Conservation (phyloP, 2,797 vertebrate species). For the Sebastes oblongus region DNA sequence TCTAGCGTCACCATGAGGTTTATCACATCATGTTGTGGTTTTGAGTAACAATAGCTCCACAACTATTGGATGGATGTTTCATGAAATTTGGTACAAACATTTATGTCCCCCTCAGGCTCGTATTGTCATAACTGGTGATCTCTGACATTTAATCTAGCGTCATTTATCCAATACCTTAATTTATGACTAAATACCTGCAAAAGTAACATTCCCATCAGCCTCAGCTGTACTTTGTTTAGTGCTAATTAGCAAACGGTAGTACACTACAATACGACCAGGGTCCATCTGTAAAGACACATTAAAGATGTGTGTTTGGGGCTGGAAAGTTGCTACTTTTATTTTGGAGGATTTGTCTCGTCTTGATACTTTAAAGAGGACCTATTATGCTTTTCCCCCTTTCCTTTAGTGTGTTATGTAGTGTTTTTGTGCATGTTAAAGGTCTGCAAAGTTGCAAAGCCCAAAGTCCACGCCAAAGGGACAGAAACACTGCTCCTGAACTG, state of each 20-base stretch:
- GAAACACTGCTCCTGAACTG: too few species aligned
- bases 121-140: not conserved
- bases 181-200: not conserved
- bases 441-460: rapidly evolving
- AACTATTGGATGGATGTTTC: not conserved
- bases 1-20: too few species aligned
- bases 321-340: not conserved
- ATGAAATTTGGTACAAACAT: not conserved
- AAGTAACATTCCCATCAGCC: not conserved
- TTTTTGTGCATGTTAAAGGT: too few species aligned
- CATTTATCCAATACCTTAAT: not conserved
- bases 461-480: too few species aligned
- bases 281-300: not conserved
- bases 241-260: not conserved
- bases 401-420: too few species aligned
- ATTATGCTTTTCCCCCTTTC: too few species aligned
- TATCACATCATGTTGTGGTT: too few species aligned
- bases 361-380: too few species aligned
- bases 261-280: not conserved
- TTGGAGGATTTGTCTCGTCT: not conserved
- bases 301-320: not conserved
- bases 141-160: not conserved
- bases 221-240: not conserved
- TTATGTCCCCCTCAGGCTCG: not conserved
- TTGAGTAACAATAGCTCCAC: not conserved